Evolutionary conservation across 2,888 invertebrate species (phyloP).

Genomic region (Apamea crenata): DNA sequence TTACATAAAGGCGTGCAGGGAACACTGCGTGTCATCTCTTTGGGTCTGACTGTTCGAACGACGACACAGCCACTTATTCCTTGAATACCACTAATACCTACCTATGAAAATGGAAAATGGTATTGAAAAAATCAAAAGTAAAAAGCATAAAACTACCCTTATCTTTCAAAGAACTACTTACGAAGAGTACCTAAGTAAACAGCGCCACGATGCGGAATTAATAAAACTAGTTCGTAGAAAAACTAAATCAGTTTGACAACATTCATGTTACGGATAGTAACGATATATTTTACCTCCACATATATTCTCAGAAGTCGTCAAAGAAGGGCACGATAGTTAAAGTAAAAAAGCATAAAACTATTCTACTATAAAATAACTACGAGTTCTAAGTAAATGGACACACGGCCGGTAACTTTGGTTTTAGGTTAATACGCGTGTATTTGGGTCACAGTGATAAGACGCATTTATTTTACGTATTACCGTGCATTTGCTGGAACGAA

Average conservation of each 20-base stretch:
- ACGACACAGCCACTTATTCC: not conserved
- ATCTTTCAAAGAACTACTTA: constrained; percentile 17
- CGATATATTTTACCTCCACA: constrained; percentile 10
- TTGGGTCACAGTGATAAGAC: constrained; percentile 76
- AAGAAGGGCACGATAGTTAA: constrained; percentile 2
- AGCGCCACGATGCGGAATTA: not conserved
- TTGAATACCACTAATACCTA: too few relatives aligned
- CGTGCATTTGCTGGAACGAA: constrained; percentile 38
- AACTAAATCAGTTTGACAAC: constrained; percentile 20
- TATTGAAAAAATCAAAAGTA: not conserved
- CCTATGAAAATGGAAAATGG: not conserved
- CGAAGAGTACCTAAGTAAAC: not conserved
- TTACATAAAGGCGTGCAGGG: too few relatives aligned
- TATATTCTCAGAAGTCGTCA: constrained; percentile 23
- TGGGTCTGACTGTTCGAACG: too few relatives aligned
- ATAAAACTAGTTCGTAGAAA: constrained; percentile 28
- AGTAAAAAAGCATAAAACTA: constrained; percentile 29
- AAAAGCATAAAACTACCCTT: not conserved
- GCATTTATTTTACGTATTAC: constrained; percentile 65
- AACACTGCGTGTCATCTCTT: too few relatives aligned
- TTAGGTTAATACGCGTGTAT: constrained; percentile 74
- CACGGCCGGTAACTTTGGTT: constrained; percentile 63
- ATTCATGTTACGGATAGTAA: not conserved
- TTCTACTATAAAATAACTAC: constrained; percentile 43
- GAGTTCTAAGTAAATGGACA: constrained; percentile 30